Conservation (phyloP, 2,797 vertebrate species). For the Enteromius unitaeniatus region DNA sequence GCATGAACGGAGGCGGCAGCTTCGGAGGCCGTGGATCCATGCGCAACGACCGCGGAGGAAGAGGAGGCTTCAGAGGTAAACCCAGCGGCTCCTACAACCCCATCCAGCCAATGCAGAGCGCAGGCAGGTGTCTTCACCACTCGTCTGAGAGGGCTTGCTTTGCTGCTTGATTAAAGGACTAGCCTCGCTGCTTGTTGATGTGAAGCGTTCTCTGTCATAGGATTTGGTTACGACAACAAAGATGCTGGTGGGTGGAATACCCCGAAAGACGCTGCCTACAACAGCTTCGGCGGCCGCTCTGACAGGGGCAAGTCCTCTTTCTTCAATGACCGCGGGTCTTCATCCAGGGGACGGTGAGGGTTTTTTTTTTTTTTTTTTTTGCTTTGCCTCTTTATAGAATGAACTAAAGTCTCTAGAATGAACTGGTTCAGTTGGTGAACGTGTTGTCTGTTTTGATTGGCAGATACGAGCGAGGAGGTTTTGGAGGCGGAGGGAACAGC, state of each 20-base stretch:
- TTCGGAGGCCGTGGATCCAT: conserved; percentile 78
- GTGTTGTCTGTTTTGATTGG: background rate
- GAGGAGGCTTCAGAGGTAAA: conserved; percentile 75
- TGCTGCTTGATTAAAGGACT: too few species aligned
- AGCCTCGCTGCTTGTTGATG: background rate
- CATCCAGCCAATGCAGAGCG: conserved; percentile 72
- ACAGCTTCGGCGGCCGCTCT: conserved; percentile 89
- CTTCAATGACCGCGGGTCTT: conserved; percentile 88
- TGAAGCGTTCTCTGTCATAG: background rate
- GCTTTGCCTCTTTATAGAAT: background rate
- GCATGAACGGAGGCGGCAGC: conserved; percentile 79
- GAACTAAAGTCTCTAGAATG: conserved; percentile 11
- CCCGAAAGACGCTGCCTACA: conserved; percentile 86
- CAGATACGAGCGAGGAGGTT: conserved; percentile 87
- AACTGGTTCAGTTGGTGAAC: too few species aligned
- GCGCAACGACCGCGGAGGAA: conserved; percentile 82
- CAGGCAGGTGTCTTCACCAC: conserved; percentile 60
- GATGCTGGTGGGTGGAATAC: conserved; percentile 85
- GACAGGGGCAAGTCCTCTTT: conserved; percentile 89
- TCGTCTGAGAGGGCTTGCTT: background rate
- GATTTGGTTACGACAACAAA: conserved; percentile 78
- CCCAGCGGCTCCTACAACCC: conserved; percentile 76
- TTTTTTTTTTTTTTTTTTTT: background rate
- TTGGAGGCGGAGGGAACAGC: conserved; percentile 77
- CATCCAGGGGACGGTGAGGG: conserved; percentile 86